Conservation (phyloP, 2,797 vertebrate species). For the Okamejei kenojei region DNA sequence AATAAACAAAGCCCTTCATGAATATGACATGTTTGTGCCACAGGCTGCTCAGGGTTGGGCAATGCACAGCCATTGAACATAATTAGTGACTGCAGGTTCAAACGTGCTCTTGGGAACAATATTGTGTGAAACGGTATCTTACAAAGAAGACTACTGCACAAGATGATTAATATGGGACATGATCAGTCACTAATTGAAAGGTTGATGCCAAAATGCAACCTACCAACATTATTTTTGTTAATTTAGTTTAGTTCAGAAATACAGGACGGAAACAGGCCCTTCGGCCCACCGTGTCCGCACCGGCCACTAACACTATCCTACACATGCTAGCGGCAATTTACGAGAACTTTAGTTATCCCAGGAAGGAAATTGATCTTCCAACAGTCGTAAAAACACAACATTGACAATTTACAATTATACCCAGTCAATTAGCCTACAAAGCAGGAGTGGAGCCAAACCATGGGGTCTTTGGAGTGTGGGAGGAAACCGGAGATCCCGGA, state of each 20-base stretch:
- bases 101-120: not conserved
- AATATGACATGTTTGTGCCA: slow-evolving; percentile 15
- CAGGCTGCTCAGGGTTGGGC: not conserved
- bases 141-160: not conserved
- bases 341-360: too few species aligned
- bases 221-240: not conserved
- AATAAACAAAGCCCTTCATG: not conserved
- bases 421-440: too few species aligned
- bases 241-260: not conserved
- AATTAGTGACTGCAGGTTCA: not conserved
- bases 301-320: too few species aligned
- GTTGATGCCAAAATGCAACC: not conserved
- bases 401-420: too few species aligned
- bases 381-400: too few species aligned
- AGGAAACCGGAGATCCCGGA: too few species aligned
- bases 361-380: too few species aligned
- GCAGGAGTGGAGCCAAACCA: too few species aligned
- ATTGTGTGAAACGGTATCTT: not conserved
- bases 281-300: too few species aligned
- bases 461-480: too few species aligned
- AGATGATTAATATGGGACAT: not conserved
- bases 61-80: not conserved
- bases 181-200: not conserved
- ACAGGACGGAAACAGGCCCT: too few species aligned
- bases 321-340: too few species aligned